Evolutionary conservation across 2,888 invertebrate species (phyloP), one percentile per base, ranked within the genome.

Genomic region (Tetragonula carbonaria): DNA sequence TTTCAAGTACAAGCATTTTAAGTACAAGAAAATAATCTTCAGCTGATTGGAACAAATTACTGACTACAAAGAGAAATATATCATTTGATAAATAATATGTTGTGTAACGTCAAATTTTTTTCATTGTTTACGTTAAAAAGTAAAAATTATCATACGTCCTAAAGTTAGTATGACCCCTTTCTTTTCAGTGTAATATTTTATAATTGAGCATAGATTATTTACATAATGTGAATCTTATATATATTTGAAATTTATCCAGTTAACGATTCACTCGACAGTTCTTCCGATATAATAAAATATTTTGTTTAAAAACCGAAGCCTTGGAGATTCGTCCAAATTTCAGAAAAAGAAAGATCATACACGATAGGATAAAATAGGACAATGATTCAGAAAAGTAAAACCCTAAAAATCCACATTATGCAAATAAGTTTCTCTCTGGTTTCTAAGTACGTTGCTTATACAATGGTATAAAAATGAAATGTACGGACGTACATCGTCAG

Each of bases 401-500:
- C 51, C 1, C 14, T 74, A 71, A 74, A 81, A 83, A 51, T 77
- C 62, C 71, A 83, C 63, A 28, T 74, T 80, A 70, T 74, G 59
- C 45, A 83, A 74, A 78, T 50, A 84, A 73, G 55, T 74, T 23
- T 67, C 13, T 65, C 65, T 71, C 23, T 51, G 11, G 23, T 74
- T 67, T 55, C 33, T 53, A 53, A 45, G 59, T 66, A 67, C 51
- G 38, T n/a, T 59, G 65, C 55, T 75, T 82, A 82, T 80, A 83
- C 66, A 78, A 84, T 66, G 65, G 73, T 87, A 89, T 90, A 84
- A 88, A 86, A 87, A 86, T 72, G 70, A 75, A 86, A 86, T 88
- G 84, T 77, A 84, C 80, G 76, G 28, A 65, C 51, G 80, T 86
- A 80, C 84, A 87, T 87, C 84, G 86, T 87, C 73, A 76, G 85